Conservation (phyloP, 2,888 invertebrate species). For the Esperia sulphurella region DNA sequence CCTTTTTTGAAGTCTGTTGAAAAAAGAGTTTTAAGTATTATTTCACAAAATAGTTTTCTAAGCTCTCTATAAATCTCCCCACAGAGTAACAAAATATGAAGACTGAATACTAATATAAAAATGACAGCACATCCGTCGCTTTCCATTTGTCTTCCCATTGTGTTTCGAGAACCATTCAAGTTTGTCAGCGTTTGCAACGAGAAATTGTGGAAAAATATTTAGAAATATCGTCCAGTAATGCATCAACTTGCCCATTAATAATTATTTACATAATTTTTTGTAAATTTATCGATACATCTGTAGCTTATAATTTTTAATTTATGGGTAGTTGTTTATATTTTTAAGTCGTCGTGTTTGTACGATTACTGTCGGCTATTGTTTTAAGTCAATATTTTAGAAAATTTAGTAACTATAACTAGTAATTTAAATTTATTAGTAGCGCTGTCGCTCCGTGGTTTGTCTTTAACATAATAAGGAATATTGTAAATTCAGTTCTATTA, state of each 20-base stretch:
- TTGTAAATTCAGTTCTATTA: neutral
- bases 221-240: neutral
- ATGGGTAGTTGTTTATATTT: neutral
- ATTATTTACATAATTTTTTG: neutral
- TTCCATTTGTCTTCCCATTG: no score
- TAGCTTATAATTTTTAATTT: neutral
- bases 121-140: no score
- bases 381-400: neutral
- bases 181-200: no score
- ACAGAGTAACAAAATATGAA: no score
- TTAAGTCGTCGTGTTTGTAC: neutral
- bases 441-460: neutral
- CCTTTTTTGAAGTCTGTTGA: no score
- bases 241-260: neutral
- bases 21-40: no score
- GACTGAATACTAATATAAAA: no score
- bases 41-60: no score
- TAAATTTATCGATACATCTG: neutral
- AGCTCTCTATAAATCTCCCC: no score
- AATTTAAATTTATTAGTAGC: constrained; percentile 4
- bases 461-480: neutral
- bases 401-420: neutral
- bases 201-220: neutral
- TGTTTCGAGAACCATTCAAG: no score
- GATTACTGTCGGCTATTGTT: neutral